These are phyloP conservation scores for Coleophora flavipennella DNA, from an alignment of 2,888 invertebrate genomes.

Conservation along the genomic window DNA sequence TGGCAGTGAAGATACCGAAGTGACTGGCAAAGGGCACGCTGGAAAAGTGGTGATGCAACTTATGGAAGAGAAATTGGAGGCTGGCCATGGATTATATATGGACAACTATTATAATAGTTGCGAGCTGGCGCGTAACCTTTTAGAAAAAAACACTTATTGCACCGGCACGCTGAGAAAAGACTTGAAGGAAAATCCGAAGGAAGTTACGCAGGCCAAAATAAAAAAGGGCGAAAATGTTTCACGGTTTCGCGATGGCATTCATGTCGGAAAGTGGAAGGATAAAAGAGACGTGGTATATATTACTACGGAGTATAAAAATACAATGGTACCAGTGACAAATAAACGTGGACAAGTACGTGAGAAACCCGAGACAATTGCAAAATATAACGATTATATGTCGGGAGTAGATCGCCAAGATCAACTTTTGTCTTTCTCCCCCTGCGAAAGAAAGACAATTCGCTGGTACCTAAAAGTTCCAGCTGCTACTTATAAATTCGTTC, in stretches of 20 bases:
- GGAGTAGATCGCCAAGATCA: conserved; percentile 18
- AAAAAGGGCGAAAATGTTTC: conserved; percentile 22
- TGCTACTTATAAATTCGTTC: neutral
- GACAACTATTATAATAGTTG: conserved; percentile 8
- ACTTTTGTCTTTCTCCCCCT: conserved; percentile 16
- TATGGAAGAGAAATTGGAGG: conserved; percentile 1
- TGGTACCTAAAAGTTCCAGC: conserved; percentile 13
- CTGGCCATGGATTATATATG: conserved; percentile 7
- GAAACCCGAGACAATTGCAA: conserved; percentile 14
- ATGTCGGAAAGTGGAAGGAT: conserved; percentile 13
- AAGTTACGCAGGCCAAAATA: conserved; percentile 11
- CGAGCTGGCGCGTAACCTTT: conserved; percentile 1
- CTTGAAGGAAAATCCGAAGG: conserved; percentile 20
- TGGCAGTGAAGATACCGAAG: conserved; percentile 14
- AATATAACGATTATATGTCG: conserved; percentile 18
- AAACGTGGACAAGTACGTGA: conserved; percentile 11
- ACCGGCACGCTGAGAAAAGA: conserved; percentile 34
- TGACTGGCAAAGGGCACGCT: conserved; percentile 5
- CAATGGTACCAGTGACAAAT: conserved; percentile 14
- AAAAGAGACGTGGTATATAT: conserved; percentile 14
- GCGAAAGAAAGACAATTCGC: conserved; percentile 16
- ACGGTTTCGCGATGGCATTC: conserved; percentile 7
- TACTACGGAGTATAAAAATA: conserved; percentile 11
- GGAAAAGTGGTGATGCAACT: conserved; percentile 6
- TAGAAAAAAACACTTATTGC: conserved; percentile 12